These are phyloP conservation scores for Halcyon badia DNA, from an alignment of 2,797 vertebrate genomes.

Conservation along the genomic window DNA sequence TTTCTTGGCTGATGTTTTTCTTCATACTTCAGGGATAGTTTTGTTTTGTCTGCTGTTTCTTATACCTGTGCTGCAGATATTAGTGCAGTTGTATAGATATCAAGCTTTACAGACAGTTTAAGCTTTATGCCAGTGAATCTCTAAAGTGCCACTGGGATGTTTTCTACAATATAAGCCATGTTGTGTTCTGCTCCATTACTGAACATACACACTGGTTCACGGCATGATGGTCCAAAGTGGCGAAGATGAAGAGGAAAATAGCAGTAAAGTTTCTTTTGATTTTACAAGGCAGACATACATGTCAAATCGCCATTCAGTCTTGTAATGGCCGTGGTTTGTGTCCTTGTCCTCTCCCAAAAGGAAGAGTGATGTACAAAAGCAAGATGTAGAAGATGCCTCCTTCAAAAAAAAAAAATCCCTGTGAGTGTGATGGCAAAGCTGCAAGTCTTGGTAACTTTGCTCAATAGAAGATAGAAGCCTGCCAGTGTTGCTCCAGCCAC, in stretches of 20 bases:
- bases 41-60: not conserved
- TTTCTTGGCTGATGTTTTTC: conserved; percentile 4
- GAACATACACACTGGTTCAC: accelerated
- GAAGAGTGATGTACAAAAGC: not conserved
- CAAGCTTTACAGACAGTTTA: not conserved
- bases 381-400: not conserved
- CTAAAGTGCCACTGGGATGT: not conserved
- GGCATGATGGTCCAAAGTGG: not conserved
- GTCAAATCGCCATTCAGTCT: not conserved
- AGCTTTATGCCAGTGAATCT: not conserved
- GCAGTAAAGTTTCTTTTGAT: not conserved
- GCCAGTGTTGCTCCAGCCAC: not conserved
- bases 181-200: not conserved
- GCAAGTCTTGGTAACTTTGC: not conserved
- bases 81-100: not conserved
- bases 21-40: not conserved
- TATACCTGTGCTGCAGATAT: not conserved
- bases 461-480: not conserved
- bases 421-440: not conserved
- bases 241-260: not conserved
- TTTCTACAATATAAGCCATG: not conserved
- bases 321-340: not conserved
- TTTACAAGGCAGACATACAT: not conserved
- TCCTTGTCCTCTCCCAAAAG: not conserved
- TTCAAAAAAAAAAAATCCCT: not conserved